Conservation (phyloP, 2,113 vertebrate species). For the Erythrocercus mccallii region DNA sequence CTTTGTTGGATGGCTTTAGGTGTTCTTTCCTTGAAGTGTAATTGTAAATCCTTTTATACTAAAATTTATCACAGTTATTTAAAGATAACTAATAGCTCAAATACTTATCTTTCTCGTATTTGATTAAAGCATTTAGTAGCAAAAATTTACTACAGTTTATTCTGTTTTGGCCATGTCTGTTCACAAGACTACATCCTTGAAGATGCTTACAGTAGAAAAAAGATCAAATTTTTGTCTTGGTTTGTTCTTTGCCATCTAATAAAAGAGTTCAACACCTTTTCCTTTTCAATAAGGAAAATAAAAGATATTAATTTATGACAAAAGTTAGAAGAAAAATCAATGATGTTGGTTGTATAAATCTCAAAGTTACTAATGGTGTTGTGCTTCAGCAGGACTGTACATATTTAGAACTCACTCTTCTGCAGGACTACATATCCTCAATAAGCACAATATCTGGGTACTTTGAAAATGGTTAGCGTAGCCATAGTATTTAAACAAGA, state of each 20-base stretch:
- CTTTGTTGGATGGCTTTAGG: background rate
- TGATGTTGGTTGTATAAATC: background rate
- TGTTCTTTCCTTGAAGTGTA: background rate
- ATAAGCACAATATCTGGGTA: background rate
- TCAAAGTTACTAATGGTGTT: background rate
- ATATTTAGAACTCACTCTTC: background rate
- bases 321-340: background rate
- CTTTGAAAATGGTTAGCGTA: background rate
- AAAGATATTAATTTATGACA: background rate
- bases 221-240: accelerated
- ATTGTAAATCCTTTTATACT: background rate
- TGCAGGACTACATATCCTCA: background rate
- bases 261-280: background rate
- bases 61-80: background rate
- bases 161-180: background rate
- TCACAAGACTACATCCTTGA: background rate
- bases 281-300: background rate
- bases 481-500: background rate
- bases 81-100: background rate
- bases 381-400: background rate
- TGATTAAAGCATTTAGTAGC: background rate
- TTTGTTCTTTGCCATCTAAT: background rate
- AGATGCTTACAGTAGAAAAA: background rate
- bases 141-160: background rate
- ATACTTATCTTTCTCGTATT: background rate